Evolutionary conservation across 2,888 invertebrate genomes (phyloP), one percentile per base, ranked within the genome.

Genomic region (Callyntrura sp.): DNA sequence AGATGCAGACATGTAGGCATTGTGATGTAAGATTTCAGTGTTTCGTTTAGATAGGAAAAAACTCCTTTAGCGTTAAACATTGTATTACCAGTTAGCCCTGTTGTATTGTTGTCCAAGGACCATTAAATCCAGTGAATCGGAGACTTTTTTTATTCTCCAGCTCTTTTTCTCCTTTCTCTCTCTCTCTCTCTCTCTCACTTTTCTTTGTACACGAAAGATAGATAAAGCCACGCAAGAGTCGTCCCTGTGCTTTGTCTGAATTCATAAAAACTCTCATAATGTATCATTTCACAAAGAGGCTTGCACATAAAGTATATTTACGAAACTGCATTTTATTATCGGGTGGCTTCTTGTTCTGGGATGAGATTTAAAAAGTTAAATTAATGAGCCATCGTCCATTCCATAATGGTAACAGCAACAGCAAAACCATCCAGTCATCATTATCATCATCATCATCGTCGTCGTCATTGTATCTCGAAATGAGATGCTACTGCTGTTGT

Each of bases 71-170:
- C 43, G 12, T 43, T 55, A 45, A 55, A 79, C 57, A 55, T 23
- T 55, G 55, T 45, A 43, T 17, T n/a, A 48, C 51, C 68, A 55
- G 25, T 51, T 57, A 57, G 79, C n/a, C 11, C 65, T 6, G 5
- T 68, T 35, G 60, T 20, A 76, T 45, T 78, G 25, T 85, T 85
- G 76, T 85, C 85, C 76, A 85, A 76, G 76, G 60, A 76, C 85
- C 85, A 85, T 85, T 85, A 85, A 85, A 85, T 85, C 76, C 23
- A 76, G 76, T 85, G 85, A 85, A 76, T 85, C 60, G 48, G 85
- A 76, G 25, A 60, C 76, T 85, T 83, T 84, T 65, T 82, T 55
- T 76, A 17, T 25, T 35, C 35, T 35, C 35, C 8, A 60, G 17
- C 60, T 43, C 60, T 70, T 70, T 68, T 43, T 35, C 68, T 73